Conservation (phyloP, 2,797 vertebrate genomes). For the Cynopterus sphinx region DNA sequence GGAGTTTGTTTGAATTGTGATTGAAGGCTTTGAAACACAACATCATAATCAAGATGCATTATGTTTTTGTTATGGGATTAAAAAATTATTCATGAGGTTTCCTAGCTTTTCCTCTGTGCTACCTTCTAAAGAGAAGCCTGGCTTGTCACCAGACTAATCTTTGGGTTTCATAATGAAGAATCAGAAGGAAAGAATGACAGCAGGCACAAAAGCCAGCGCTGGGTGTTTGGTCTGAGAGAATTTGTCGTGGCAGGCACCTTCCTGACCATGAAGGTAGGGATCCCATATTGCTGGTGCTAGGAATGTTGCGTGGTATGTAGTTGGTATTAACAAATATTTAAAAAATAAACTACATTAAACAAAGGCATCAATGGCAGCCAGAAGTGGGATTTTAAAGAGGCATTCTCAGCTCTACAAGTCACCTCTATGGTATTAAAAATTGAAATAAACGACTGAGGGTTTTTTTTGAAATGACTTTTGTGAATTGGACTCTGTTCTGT, state of each 20-base stretch:
- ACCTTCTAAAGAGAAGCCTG: not conserved
- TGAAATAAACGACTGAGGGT: not conserved
- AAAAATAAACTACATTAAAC: not conserved
- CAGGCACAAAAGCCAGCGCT: not conserved
- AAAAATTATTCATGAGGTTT: not conserved
- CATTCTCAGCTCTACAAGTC: not conserved
- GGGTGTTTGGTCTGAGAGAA: not conserved
- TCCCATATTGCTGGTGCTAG: not conserved
- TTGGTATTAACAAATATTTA: not conserved
- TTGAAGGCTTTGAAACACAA: constrained; percentile 31
- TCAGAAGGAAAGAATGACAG: not conserved
- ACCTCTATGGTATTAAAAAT: not conserved
- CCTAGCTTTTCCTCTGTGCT: not conserved
- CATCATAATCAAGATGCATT: not conserved
- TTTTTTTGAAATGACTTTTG: not conserved
- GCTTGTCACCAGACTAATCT: not conserved
- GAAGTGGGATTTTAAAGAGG: not conserved
- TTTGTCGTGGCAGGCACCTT: not conserved
- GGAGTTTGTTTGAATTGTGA: constrained; percentile 38
- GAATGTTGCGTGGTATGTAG: not conserved
- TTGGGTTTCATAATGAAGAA: not conserved
- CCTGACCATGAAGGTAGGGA: not conserved
- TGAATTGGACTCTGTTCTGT: not conserved
- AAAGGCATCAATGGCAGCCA: not conserved
- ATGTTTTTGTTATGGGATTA: constrained; percentile 30